Percentiles rank a stretch among this genome's conserved stretches.
Evolutionary conservation across 2,113 vertebrate species (phyloP).

Genomic region (Piprites chloris): DNA sequence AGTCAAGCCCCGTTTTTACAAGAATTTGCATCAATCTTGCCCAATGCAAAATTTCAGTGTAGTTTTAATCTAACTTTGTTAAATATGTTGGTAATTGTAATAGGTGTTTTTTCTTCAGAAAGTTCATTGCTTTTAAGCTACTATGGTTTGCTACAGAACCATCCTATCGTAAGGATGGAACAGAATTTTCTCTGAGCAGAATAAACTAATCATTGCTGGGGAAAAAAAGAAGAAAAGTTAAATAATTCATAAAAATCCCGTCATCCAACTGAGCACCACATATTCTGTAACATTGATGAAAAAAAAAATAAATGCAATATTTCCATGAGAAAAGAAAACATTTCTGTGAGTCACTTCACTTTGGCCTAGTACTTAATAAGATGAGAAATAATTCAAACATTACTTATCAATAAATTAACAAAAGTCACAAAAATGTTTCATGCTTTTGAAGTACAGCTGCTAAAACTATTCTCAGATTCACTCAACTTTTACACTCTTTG

Average conservation of each 20-base stretch:
- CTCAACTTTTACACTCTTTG: background rate
- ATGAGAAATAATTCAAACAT: background rate
- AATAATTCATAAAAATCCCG: background rate
- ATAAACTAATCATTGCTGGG: background rate
- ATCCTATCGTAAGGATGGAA: background rate
- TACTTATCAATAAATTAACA: background rate
- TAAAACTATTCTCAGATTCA: background rate
- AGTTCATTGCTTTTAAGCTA: background rate
- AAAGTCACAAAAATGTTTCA: background rate
- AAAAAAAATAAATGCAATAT: background rate
- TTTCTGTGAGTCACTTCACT: background rate
- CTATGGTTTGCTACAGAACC: background rate
- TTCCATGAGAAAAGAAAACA: background rate
- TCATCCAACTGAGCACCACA: background rate
- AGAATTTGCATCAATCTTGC: background rate
- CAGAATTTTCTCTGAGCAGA: background rate
- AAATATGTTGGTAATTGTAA: background rate
- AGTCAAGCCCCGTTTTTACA: background rate
- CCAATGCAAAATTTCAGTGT: background rate
- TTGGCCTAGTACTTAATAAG: background rate
- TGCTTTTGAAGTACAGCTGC: background rate
- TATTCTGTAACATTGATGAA: background rate
- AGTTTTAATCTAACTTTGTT: background rate
- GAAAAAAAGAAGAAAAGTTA: no score
- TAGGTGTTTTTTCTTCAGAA: background rate